Conservation (phyloP, 2,797 vertebrate species). For the Phrynocephalus forsythii region DNA sequence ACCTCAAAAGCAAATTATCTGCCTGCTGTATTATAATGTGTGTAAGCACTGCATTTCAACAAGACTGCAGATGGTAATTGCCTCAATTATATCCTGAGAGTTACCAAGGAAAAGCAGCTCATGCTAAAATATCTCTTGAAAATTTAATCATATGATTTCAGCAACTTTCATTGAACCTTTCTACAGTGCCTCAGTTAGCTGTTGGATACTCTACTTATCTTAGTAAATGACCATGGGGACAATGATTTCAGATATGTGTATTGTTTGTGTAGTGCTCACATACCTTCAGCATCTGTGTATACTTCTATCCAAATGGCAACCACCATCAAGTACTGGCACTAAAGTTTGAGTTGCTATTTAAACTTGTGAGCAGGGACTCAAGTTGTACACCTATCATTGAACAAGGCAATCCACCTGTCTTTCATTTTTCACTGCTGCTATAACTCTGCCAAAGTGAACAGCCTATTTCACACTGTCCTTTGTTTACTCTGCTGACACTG, state of each 20-base stretch:
- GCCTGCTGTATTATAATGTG: conserved; percentile 26
- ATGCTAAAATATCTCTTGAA: conserved; percentile 30
- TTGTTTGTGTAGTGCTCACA: neutral
- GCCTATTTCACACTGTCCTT: too few species aligned
- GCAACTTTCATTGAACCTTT: conserved; percentile 12
- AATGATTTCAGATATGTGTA: neutral
- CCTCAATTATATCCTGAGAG: conserved; percentile 52
- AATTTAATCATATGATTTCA: conserved; percentile 42
- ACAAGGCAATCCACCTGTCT: too few species aligned
- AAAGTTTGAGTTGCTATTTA: too few species aligned
- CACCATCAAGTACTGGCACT: too few species aligned
- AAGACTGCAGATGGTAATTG: conserved; percentile 56
- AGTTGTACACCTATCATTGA: too few species aligned
- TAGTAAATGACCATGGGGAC: neutral
- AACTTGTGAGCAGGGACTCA: too few species aligned
- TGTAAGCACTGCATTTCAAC: conserved; percentile 41
- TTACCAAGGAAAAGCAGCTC: conserved; percentile 48
- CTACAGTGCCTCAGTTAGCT: neutral
- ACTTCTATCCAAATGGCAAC: too few species aligned
- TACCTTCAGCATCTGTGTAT: too few species aligned
- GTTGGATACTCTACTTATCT: neutral
- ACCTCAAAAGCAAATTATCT: conserved; percentile 19
- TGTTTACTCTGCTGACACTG: too few species aligned
- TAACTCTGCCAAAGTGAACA: too few species aligned
- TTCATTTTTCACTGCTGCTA: too few species aligned